Evolutionary conservation across 2,888 invertebrate genomes (phyloP), one percentile per base, ranked within the genome.

Genomic region (Hypsopygia costalis): DNA sequence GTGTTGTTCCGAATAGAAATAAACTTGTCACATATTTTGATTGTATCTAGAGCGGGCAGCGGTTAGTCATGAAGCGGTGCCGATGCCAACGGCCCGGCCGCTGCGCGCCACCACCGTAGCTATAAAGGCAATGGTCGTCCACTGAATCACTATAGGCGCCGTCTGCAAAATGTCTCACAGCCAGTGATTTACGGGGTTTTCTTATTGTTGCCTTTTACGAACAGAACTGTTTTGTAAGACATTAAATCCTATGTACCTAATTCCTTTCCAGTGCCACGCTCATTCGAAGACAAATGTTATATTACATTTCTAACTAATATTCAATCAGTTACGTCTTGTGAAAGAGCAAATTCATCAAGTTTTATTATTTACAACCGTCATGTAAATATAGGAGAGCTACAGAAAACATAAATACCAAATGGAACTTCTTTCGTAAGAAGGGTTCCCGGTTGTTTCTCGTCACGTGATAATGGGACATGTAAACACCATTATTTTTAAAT

Each of bases 11-110:
- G 82, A 85, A 87, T 87, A 87, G 85, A 88, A 88, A 88, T 88
- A 88, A 86, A 87, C 83, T 83, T 87, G 88, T 88, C 88, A 83
- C 86, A 85, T 87, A 87, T 85, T 86, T 85, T 86, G 88, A 87
- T 87, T 86, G 85, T 87, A 87, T 87, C 81, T 87, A 86, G 86
- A 87, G 85, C 88, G 82, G 71, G 78, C 73, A 69, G 75, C 69
- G 86, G 87, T 87, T 87, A 87, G 87, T 88, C 88, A 87, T 80
- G 73, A 73, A 68, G 77, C 71, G 76, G 61, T 77, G 73, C 66
- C 72, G 85, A 81, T 86, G 88, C 88, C 88, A 88, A 83, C 87
- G 86, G 67, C 81, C 81, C 80, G 78, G 75, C 69, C 68, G 70
- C 55, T 56, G 59, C 63, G 58, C 68, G 62, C 69, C 62, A 69